These are phyloP conservation scores for Trichonephila clavipes DNA, from an alignment of 1,140 invertebrate species.

Conservation along the genomic window DNA sequence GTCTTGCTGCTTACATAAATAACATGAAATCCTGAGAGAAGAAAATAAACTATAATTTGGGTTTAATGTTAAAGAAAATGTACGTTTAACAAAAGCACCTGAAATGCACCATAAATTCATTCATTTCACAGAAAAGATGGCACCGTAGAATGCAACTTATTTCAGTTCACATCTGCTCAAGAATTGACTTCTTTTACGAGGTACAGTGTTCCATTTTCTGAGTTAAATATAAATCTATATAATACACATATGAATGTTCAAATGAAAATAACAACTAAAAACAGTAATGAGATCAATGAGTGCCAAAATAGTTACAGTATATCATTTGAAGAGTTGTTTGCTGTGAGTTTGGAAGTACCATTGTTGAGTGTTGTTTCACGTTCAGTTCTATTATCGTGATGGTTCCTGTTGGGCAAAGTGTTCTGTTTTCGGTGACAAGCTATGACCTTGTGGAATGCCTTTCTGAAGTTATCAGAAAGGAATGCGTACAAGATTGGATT, in stretches of 20 bases:
- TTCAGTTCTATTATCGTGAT: conserved; percentile 24
- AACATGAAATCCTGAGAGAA: neutral
- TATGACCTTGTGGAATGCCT: conserved; percentile 88
- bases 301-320: conserved; percentile 49
- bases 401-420: neutral
- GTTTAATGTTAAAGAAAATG: neutral
- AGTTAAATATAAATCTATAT: neutral
- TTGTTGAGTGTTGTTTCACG: conserved; percentile 39
- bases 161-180: too few relatives aligned
- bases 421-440: conserved; percentile 70
- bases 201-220: neutral
- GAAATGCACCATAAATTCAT: neutral
- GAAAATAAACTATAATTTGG: neutral
- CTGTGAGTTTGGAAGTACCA: neutral
- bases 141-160: neutral
- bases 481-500: conserved; percentile 98
- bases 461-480: conserved; percentile 92
- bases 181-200: neutral
- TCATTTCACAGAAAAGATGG: neutral
- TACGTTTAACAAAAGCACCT: neutral
- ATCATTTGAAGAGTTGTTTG: conserved; percentile 59
- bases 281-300: neutral
- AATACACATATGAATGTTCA: neutral
- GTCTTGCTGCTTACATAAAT: neutral
- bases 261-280: neutral